Percentiles rank a stretch among this genome's conserved stretches.
phyloP scores from a whole-genome alignment of 2,888 invertebrate species.

The Charanyca ferruginea region DNA sequence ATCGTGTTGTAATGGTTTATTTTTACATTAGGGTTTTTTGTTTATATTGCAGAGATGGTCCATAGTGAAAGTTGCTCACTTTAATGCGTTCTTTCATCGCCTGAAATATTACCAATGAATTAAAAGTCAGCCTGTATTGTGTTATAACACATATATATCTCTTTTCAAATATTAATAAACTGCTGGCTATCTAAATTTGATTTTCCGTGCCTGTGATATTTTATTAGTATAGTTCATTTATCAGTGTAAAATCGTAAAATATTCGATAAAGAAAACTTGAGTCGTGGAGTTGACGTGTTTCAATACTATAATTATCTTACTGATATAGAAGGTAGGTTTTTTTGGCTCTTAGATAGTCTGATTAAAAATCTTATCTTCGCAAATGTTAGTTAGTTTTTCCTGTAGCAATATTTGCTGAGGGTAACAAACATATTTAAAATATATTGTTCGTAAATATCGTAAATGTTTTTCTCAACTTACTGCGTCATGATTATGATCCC shows the following conservation, averaged over 20 bases:
- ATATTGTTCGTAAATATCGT: slow-evolving; percentile 13
- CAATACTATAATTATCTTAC: slow-evolving; percentile 18
- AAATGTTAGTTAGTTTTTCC: slow-evolving; percentile 16
- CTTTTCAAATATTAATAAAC: slow-evolving; percentile 18
- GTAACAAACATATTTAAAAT: slow-evolving; percentile 1
- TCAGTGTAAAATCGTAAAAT: slow-evolving; percentile 23
- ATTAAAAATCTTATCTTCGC: slow-evolving; percentile 34
- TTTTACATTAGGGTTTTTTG: too few species aligned
- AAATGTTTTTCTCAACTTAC: slow-evolving; percentile 21
- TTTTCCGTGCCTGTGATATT: slow-evolving; percentile 23
- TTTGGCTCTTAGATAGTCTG: slow-evolving; percentile 19
- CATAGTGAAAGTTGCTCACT: too few species aligned
- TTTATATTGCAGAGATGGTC: too few species aligned
- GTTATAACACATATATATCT: slow-evolving; percentile 10
- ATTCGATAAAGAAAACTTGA: slow-evolving; percentile 21
- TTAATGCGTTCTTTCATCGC: too few species aligned
- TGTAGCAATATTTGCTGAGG: slow-evolving; percentile 25
- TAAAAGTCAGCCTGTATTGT: too few species aligned
- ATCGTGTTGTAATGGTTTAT: too few species aligned
- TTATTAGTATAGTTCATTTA: slow-evolving; percentile 25
- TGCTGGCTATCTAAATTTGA: slow-evolving; percentile 29
- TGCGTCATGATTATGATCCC: slow-evolving; percentile 9
- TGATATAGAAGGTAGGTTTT: slow-evolving; percentile 24
- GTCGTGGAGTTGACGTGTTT: slow-evolving; percentile 20
- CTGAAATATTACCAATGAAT: too few species aligned